These are phyloP conservation scores for Hepsetus odoe DNA, from an alignment of 2,113 vertebrate genomes.

Conservation along the genomic window DNA sequence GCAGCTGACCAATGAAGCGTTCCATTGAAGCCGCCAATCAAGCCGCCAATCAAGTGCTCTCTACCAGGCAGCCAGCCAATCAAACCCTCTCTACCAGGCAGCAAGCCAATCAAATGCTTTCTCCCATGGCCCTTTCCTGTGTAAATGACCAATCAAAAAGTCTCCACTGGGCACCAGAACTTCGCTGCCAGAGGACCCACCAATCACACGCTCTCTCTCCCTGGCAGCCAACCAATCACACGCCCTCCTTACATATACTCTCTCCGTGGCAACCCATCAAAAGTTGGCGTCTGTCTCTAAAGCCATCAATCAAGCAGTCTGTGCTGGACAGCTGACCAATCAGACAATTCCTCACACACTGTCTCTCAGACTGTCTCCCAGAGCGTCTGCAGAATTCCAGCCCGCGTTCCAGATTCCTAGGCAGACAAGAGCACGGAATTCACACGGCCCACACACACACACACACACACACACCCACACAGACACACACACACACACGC, in stretches of 20 bases:
- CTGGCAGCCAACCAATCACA: neutral
- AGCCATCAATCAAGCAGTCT: neutral
- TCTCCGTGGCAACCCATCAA: too few species aligned
- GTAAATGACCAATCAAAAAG: neutral
- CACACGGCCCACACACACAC: neutral
- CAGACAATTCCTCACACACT: neutral
- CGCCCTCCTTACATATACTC: too few species aligned
- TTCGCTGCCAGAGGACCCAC: too few species aligned
- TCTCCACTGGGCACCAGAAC: too few species aligned
- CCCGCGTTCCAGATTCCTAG: conserved; percentile 22
- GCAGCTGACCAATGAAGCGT: neutral
- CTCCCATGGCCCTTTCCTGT: neutral
- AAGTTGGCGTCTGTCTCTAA: neutral
- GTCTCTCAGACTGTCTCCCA: conserved; percentile 1
- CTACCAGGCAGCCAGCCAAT: neutral
- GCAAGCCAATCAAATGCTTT: neutral
- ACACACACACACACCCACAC: neutral
- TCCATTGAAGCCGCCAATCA: too few species aligned
- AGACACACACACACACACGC: neutral
- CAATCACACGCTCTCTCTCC: neutral
- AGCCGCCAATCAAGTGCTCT: neutral
- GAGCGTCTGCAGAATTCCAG: conserved; percentile 27
- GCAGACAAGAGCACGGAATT: neutral
- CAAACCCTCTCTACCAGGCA: neutral
- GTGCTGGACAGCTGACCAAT: neutral